phyloP scores from a whole-genome alignment of 2,888 invertebrate species.

The Microdon myrmicae region DNA sequence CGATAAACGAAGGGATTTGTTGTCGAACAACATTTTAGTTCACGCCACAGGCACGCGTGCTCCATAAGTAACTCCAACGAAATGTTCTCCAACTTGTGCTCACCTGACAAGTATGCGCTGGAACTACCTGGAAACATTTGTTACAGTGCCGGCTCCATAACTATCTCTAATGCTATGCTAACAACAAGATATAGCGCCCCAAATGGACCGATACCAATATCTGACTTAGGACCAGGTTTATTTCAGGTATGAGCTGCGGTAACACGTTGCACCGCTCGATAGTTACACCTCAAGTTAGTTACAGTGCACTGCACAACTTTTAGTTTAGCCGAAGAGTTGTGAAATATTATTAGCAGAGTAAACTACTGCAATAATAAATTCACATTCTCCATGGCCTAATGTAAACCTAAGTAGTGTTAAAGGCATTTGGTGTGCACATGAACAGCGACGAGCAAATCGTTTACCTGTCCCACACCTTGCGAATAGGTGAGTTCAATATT shows the following conservation, averaged over 20 bases:
- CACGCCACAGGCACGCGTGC: too few species aligned
- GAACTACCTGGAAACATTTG: slow-evolving; percentile 5
- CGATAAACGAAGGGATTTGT: too few species aligned
- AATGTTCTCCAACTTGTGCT: too few species aligned
- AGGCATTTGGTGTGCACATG: slow-evolving; percentile 48
- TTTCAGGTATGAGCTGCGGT: too few species aligned
- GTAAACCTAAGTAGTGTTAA: slow-evolving; percentile 32
- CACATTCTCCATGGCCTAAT: slow-evolving; percentile 37
- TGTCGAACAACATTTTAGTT: too few species aligned
- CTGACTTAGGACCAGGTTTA: too few species aligned
- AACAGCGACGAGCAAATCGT: slow-evolving; percentile 51
- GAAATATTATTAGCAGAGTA: slow-evolving; percentile 51
- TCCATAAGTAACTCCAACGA: too few species aligned
- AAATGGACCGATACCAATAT: too few species aligned
- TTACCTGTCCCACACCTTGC: slow-evolving; percentile 29
- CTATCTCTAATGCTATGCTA: slow-evolving; percentile 49
- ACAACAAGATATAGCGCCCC: too few species aligned
- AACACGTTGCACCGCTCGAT: too few species aligned
- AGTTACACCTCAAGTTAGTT: too few species aligned
- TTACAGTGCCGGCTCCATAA: slow-evolving; percentile 35
- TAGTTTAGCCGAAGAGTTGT: slow-evolving; percentile 47
- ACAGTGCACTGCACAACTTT: slow-evolving; percentile 23
- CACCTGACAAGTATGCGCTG: too few species aligned
- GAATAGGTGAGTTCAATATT: not conserved
- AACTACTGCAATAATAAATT: slow-evolving; percentile 49